These are phyloP conservation scores for Anthonomus grandis DNA, from an alignment of 1,140 invertebrate genomes.

Conservation along the genomic window DNA sequence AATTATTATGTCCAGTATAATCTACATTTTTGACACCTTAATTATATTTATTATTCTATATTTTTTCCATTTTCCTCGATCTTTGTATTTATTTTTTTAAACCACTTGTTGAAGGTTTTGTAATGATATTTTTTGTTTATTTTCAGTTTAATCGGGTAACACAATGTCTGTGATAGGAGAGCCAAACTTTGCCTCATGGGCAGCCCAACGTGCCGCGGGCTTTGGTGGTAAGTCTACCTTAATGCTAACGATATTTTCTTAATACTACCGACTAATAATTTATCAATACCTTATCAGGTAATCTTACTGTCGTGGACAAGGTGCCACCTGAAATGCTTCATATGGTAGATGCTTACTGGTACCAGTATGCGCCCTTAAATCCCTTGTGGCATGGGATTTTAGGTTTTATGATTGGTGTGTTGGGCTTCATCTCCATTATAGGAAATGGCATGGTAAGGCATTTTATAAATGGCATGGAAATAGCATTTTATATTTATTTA, in stretches of 20 bases:
- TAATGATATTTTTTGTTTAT: too few relatives aligned
- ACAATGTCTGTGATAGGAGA: constrained; percentile 49
- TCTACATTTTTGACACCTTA: too few relatives aligned
- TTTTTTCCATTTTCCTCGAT: too few relatives aligned
- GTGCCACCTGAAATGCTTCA: constrained; percentile 70
- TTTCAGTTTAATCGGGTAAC: constrained; percentile 9
- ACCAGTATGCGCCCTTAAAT: constrained; percentile 72
- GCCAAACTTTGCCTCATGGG: constrained; percentile 46
- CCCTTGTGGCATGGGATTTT: constrained; percentile 76
- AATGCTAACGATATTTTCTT: not conserved
- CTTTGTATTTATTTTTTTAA: too few relatives aligned
- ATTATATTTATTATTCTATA: too few relatives aligned
- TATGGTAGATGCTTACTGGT: constrained; percentile 70
- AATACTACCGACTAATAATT: not conserved
- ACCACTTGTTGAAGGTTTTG: too few relatives aligned
- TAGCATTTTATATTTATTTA: not conserved
- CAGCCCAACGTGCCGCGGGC: constrained; percentile 28
- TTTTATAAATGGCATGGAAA: not conserved
- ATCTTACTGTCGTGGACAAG: constrained; percentile 71
- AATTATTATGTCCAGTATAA: too few relatives aligned
- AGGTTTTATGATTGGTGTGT: constrained; percentile 68
- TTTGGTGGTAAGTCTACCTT: constrained; percentile 23
- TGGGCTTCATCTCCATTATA: constrained; percentile 66
- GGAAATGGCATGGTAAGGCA: constrained; percentile 74
- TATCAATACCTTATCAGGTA: constrained; percentile 39